These are phyloP conservation scores for Athalia rosae DNA, from an alignment of 2,888 invertebrate genomes.

Conservation along the genomic window DNA sequence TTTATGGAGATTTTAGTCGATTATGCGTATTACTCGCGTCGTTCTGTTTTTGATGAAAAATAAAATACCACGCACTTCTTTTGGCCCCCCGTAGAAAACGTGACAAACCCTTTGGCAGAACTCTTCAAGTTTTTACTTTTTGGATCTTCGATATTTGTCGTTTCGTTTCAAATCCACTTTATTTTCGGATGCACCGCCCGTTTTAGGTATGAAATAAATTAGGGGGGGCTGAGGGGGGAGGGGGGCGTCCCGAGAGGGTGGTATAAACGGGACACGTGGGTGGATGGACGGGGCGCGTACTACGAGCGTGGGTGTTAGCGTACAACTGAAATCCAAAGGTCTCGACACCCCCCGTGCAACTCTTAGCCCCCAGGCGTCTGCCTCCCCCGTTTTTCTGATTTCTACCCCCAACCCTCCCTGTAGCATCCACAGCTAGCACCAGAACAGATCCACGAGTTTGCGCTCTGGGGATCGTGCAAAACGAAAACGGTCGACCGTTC, in stretches of 20 bases:
- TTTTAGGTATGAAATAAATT: neutral
- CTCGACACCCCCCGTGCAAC: slow-evolving; percentile 67
- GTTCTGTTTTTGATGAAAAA: too few relatives aligned
- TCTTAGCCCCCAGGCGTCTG: slow-evolving; percentile 75
- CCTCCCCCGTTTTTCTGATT: slow-evolving; percentile 56
- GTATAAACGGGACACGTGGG: slow-evolving; percentile 61
- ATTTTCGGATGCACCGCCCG: neutral
- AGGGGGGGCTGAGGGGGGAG: neutral
- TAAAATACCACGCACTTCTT: too few relatives aligned
- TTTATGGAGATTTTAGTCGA: too few relatives aligned
- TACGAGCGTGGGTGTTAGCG: slow-evolving; percentile 75
- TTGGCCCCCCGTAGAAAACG: too few relatives aligned
- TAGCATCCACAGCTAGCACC: slow-evolving; percentile 50
- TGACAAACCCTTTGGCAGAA: too few relatives aligned
- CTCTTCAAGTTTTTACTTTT: too few relatives aligned
- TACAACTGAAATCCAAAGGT: slow-evolving; percentile 67
- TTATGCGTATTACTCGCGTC: too few relatives aligned
- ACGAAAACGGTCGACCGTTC: too few relatives aligned
- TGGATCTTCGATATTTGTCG: too few relatives aligned
- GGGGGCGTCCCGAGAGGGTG: slow-evolving; percentile 32
- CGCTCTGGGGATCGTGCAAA: slow-evolving; percentile 45
- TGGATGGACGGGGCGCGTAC: slow-evolving; percentile 75
- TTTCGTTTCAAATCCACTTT: neutral
- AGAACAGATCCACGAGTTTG: slow-evolving; percentile 45
- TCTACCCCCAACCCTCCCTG: slow-evolving; percentile 51